Evolutionary conservation across 2,113 vertebrate genomes (phyloP), one percentile per base, ranked within the genome.

Genomic region (Forbesichthys agassizii): DNA sequence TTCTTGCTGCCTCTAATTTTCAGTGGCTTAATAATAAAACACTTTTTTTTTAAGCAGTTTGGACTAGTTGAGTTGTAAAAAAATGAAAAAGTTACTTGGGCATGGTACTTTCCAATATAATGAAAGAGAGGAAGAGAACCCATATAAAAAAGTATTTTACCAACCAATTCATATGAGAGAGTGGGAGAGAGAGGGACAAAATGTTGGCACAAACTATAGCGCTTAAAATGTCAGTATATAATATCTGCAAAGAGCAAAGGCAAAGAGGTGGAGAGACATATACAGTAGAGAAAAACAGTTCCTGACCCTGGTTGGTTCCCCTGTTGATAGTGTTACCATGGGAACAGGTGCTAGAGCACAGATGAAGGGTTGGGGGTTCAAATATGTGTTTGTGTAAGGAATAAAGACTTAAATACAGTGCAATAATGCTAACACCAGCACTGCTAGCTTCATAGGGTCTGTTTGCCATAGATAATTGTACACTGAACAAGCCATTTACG

Each of bases 241-340:
- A 85, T 58, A 77, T 47, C 66, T 79, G 77, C 61, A 74, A 49
- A 73, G 13, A 78, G 48, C 52, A 57, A 78, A 36, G 59, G 78
- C 11, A 48, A 64, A 71, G 47, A 53, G 16, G n/a, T 57, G 57
- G 48, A 13, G 18, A 48, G 20, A 61, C 36, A 42, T 42, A 42
- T 42, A 42, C 36, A 42, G 36, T 42, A 8, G 67, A 61, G 66
- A 66, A 73, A 78, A 54, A 33, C 76, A 77, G 70, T 88, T 75
- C 68, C 79, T 86, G 84, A 91, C 88, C 88, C 84, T 61, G 60
- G 77, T 78, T 1, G 13, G 13, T 61, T 81, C 78, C 61, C 72
- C 77, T 79, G 69, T 88, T 82, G 87, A 84, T 85, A 79, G 48
- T 33, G 92, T 93, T 92, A 77, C 86, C 88, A 92, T 90, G 86